phyloP scores from a whole-genome alignment of 2,888 invertebrate genomes.

The Caenorhabditis panamensis region DNA sequence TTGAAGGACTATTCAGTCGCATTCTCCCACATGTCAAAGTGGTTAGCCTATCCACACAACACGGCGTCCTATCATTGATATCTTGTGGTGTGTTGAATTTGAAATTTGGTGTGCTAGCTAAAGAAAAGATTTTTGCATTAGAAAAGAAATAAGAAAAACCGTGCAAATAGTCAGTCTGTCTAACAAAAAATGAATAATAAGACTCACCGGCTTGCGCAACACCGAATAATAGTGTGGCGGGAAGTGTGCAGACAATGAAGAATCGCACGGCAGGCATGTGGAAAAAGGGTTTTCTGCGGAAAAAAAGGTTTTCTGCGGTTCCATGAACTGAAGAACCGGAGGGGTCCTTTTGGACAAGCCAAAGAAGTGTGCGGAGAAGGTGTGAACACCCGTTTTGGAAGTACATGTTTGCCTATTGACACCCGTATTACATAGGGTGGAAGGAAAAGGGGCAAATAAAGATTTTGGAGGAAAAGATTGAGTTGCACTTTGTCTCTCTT shows the following conservation, averaged over 20 bases:
- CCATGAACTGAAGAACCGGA: constrained; percentile 36
- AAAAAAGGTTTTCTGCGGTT: constrained; percentile 15
- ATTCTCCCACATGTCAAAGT: constrained; percentile 74
- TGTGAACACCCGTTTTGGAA: constrained; percentile 59
- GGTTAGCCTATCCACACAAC: constrained; percentile 77
- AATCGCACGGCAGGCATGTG: constrained; percentile 51
- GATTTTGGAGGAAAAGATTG: constrained; percentile 3
- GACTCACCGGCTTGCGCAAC: constrained; percentile 60
- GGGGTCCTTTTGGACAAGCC: background rate
- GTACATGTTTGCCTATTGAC: constrained; percentile 35
- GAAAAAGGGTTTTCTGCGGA: constrained; percentile 5
- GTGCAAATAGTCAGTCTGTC: too few relatives aligned
- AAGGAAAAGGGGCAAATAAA: constrained; percentile 38
- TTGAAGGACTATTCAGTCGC: constrained; percentile 57
- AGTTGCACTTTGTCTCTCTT: constrained; percentile 19
- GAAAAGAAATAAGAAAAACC: too few relatives aligned
- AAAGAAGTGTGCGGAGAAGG: constrained; percentile 36
- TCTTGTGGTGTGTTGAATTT: constrained; percentile 61
- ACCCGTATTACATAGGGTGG: constrained; percentile 51
- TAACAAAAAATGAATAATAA: constrained; percentile 13
- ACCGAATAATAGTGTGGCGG: constrained; percentile 45
- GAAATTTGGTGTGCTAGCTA: constrained; percentile 53
- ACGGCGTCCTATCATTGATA: constrained; percentile 76
- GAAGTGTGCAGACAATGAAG: constrained; percentile 52
- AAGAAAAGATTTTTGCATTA: background rate